Percentiles rank a stretch among this genome's conserved stretches.
phyloP scores from a whole-genome alignment of 1,140 invertebrate species.

The Galleria mellonella region DNA sequence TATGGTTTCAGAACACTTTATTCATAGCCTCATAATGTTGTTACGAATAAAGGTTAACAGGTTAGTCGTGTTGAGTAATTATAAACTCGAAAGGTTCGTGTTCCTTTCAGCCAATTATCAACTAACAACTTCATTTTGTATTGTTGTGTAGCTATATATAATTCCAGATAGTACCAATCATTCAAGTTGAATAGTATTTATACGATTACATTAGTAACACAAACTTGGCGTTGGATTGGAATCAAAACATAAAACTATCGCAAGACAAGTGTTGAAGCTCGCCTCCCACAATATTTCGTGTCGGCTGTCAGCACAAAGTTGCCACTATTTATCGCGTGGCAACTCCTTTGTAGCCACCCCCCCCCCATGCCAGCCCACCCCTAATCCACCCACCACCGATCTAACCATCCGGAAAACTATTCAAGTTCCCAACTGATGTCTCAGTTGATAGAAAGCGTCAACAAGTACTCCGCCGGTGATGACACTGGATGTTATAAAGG shows the following conservation, averaged over 20 bases:
- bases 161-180: too few species aligned
- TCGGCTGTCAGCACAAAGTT: slow-evolving; percentile 29
- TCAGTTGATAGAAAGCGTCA: slow-evolving; percentile 11
- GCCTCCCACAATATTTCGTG: slow-evolving; percentile 27
- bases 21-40: too few species aligned
- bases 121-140: too few species aligned
- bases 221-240: slow-evolving; percentile 14
- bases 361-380: background rate
- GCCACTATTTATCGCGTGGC: slow-evolving; percentile 28
- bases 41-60: too few species aligned
- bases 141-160: too few species aligned
- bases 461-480: background rate
- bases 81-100: too few species aligned
- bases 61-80: too few species aligned
- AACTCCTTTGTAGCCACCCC: slow-evolving; percentile 9
- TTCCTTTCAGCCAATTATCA: too few species aligned
- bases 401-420: slow-evolving; percentile 26
- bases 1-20: too few species aligned
- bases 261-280: background rate
- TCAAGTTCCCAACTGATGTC: slow-evolving; percentile 25
- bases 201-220: slow-evolving; percentile 1
- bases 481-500: too few species aligned
- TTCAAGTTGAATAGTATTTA: too few species aligned
- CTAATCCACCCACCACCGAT: background rate
- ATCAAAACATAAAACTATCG: slow-evolving; percentile 16